Percentiles rank a stretch among this genome's conserved stretches.
phyloP scores from a whole-genome alignment of 2,888 invertebrate genomes.

The Zeuzera pyrina region DNA sequence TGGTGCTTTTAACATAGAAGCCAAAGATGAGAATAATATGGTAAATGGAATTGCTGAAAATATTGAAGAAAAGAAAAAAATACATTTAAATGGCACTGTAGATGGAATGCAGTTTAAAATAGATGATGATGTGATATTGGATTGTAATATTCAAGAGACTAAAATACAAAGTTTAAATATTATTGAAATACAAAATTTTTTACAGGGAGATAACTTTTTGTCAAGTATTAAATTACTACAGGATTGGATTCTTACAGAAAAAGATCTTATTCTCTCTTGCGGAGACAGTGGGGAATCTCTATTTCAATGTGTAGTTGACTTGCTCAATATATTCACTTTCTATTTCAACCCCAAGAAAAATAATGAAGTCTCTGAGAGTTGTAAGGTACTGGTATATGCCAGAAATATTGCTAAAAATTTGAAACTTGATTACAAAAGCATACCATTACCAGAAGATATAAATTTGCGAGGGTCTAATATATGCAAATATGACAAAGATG shows the following conservation, averaged over 20 bases:
- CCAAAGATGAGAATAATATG: constrained; percentile 18
- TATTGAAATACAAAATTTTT: constrained; percentile 70
- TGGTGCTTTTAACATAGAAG: constrained; percentile 37
- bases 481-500: constrained; percentile 77
- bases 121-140: background rate
- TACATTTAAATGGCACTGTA: too few relatives aligned
- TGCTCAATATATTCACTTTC: constrained; percentile 85
- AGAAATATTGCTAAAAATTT: constrained; percentile 57
- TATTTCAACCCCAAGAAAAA: constrained; percentile 64
- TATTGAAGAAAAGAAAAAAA: background rate
- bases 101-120: constrained; percentile 5
- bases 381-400: constrained; percentile 41
- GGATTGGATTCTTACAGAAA: constrained; percentile 88
- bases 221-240: constrained; percentile 82
- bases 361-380: constrained; percentile 20
- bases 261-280: constrained; percentile 84
- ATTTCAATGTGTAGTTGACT: constrained; percentile 83
- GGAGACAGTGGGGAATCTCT: constrained; percentile 85
- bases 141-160: constrained; percentile 4
- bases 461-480: constrained; percentile 80
- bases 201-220: constrained; percentile 74
- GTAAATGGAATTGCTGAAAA: constrained; percentile 23
- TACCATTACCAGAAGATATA: constrained; percentile 84
- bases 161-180: constrained; percentile 41
- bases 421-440: constrained; percentile 73